These are phyloP conservation scores for Clitarchus hookeri DNA, from an alignment of 2,888 invertebrate species.

Conservation along the genomic window DNA sequence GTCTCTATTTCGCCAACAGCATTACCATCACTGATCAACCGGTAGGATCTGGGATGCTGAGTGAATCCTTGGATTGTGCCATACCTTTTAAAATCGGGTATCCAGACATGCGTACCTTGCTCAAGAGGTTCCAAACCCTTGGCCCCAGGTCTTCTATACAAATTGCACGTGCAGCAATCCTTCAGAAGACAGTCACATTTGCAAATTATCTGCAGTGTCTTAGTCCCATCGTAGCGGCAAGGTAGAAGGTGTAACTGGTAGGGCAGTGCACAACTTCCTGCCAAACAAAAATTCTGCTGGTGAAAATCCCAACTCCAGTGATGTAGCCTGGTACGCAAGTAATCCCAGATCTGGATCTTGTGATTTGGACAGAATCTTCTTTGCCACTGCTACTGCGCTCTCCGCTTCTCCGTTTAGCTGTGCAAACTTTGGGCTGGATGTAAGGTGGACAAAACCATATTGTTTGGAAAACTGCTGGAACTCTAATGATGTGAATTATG, in stretches of 20 bases:
- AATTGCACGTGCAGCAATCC: too few species aligned
- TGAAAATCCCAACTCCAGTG: not conserved
- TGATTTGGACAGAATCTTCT: slow-evolving; percentile 1
- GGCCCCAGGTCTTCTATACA: too few species aligned
- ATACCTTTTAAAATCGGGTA: too few species aligned
- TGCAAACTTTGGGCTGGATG: not conserved
- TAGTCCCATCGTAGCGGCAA: too few species aligned
- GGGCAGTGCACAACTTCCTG: not conserved
- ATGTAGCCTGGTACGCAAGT: not conserved
- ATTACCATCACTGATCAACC: too few species aligned
- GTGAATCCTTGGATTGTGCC: too few species aligned
- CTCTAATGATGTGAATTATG: not conserved
- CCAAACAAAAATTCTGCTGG: not conserved
- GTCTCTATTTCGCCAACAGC: too few species aligned
- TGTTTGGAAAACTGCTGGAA: not conserved
- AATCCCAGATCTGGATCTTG: not conserved
- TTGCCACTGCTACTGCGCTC: not conserved
- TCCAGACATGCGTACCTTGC: too few species aligned
- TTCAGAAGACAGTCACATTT: too few species aligned
- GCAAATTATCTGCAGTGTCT: too few species aligned
- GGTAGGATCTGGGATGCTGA: too few species aligned
- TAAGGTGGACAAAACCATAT: not conserved
- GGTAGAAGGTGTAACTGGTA: not conserved
- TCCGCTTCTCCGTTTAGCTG: not conserved
- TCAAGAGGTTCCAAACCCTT: too few species aligned